These are phyloP conservation scores for Darevskia nairensis DNA, from an alignment of 2,797 vertebrate species.

Conservation along the genomic window DNA sequence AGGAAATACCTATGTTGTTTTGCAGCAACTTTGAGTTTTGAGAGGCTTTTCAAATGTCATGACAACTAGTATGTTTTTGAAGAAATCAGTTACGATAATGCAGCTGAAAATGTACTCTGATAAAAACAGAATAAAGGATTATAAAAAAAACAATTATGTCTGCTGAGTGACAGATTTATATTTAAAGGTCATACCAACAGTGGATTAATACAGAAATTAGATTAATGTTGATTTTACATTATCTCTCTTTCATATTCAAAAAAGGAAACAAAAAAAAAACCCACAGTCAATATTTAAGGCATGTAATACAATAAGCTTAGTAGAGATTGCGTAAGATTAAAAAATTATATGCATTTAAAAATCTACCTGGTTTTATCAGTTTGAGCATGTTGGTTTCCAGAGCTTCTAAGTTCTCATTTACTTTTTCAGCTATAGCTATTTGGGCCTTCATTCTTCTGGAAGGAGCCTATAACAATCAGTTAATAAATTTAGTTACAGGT, in stretches of 20 bases:
- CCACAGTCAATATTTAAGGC: neutral
- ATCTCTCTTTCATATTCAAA: neutral
- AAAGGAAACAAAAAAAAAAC: neutral
- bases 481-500: neutral
- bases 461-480: slow-evolving; percentile 58
- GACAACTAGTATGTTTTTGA: neutral
- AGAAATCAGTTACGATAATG: neutral
- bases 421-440: slow-evolving; percentile 74
- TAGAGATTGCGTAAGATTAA: neutral
- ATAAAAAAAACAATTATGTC: neutral
- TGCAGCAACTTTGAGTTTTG: neutral
- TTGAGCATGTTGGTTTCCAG: slow-evolving; percentile 79
- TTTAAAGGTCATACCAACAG: neutral
- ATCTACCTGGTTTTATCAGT: slow-evolving; percentile 76
- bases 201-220: neutral
- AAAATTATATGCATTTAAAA: slow-evolving; percentile 1
- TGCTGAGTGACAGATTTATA: neutral
- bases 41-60: neutral
- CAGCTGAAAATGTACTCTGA: neutral
- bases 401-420: slow-evolving; percentile 80
- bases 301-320: neutral
- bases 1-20: neutral
- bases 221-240: neutral
- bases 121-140: neutral
- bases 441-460: slow-evolving; percentile 56